phyloP scores from a whole-genome alignment of 2,888 invertebrate genomes.

The Pyrgus malvae region DNA sequence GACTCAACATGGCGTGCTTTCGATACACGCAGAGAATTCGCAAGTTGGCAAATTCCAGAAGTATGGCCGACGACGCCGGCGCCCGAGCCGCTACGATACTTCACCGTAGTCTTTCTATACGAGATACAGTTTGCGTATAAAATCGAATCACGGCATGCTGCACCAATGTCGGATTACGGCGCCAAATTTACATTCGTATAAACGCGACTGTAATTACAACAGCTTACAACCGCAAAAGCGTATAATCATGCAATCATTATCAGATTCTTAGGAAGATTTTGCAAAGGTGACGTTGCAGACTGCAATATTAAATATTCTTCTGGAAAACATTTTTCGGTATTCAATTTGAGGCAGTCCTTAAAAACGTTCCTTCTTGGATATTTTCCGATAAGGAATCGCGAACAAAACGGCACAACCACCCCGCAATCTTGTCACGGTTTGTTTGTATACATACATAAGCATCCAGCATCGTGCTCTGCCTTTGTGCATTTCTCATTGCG shows the following conservation, averaged over 20 bases:
- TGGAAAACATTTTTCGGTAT: too few relatives aligned
- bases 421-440: conserved; percentile 16
- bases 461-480: not conserved
- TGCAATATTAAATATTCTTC: too few relatives aligned
- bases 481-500: conserved; percentile 16
- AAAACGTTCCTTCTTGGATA: not conserved
- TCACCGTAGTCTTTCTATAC: conserved; percentile 2
- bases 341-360: too few relatives aligned
- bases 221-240: not conserved
- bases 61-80: conserved; percentile 42
- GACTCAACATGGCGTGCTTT: too few relatives aligned
- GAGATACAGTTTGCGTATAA: conserved; percentile 17
- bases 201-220: conserved; percentile 13
- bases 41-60: conserved; percentile 62
- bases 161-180: conserved; percentile 16
- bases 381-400: conserved; percentile 8
- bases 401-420: too few relatives aligned
- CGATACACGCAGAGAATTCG: conserved; percentile 71
- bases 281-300: too few relatives aligned
- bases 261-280: too few relatives aligned
- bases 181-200: conserved; percentile 16
- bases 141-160: conserved; percentile 10
- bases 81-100: conserved; percentile 2
- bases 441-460: conserved; percentile 1
- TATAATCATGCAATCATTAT: not conserved